Evolutionary conservation across 2,888 invertebrate genomes (phyloP).

Genomic region (Morinoia aosen): DNA sequence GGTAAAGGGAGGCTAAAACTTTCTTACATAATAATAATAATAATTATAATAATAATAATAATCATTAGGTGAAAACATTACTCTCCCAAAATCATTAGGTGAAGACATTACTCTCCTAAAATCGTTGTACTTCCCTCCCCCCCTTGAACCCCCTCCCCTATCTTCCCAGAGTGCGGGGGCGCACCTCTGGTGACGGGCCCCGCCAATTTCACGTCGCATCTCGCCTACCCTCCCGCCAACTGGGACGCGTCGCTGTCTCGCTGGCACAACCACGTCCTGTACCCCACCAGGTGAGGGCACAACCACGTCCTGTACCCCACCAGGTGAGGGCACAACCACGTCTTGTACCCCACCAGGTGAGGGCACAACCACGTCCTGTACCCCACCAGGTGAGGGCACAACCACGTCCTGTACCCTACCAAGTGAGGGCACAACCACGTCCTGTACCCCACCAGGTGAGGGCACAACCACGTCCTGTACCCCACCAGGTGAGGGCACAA

Average conservation of each 20-base stretch:
- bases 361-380: background rate
- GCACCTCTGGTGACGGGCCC: constrained; percentile 54
- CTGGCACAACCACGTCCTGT: constrained; percentile 56
- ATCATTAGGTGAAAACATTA: no score
- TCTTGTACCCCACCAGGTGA: constrained; percentile 60
- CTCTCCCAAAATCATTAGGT: no score
- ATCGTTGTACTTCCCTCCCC: background rate
- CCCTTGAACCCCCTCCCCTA: no score
- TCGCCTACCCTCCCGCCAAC: constrained; percentile 64
- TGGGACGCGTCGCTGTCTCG: constrained; percentile 51
- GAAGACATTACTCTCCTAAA: no score
- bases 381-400: background rate
- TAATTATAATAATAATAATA: no score
- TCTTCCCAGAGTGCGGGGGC: constrained; percentile 58
- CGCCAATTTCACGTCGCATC: constrained; percentile 55
- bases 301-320: background rate
- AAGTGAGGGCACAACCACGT: constrained; percentile 9
- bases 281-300: constrained; percentile 56
- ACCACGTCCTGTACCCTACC: constrained; percentile 57
- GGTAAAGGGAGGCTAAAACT: no score
- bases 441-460: background rate
- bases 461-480: constrained; percentile 49
- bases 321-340: background rate
- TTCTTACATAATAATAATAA: no score
- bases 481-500: constrained; percentile 54